Evolutionary conservation across 2,888 invertebrate species (phyloP), one percentile per base, ranked within the genome.

Genomic region (Stenoptilia bipunctidactyla): DNA sequence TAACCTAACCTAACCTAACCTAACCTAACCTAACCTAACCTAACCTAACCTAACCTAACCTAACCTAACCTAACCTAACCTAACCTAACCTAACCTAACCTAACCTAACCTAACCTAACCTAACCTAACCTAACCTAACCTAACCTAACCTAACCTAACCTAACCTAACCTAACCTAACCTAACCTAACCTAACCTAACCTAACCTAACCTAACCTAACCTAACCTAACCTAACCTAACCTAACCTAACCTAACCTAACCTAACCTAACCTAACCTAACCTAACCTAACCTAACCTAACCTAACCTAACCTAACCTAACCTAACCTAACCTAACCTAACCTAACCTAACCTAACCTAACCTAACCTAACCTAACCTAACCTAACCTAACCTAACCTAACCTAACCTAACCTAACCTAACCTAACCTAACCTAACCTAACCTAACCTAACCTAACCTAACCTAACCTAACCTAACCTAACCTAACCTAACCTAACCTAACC

Each of bases 221-320:
- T 44, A 46, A 48, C 45, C 48, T 46, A 45, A 48, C 45, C 45
- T 46, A 48, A 48, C 48, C 48, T 48, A 48, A 48, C 48, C 48
- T 45, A 48, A 48, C 48, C 48, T 48, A 48, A 48, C 48, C 48
- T 48, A 48, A 46, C 45, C 48, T 46, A 45, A 48, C 48, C 44
- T 47, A 47, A 47, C 44, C 44, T 41, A 41, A 39, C 40, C 38
- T 39, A 43, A 42, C 40, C 40, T 40, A 40, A 40, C 40, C 40
- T 40, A 40, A 40, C 40, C 40, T 37, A 39, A 39, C 44, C 40
- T 46, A 44, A 44, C 43, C 40, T 44, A 41, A 44, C 41, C 41
- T 45, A 46, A 44, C 44, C 46, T 45, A 44, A 44, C 44, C 44
- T 45, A 40, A 42, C 40, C 40, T 40, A 45, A 46, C 39, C 42